These are phyloP conservation scores for Coecobrya sp. DNA, from an alignment of 2,888 invertebrate species.

Conservation along the genomic window DNA sequence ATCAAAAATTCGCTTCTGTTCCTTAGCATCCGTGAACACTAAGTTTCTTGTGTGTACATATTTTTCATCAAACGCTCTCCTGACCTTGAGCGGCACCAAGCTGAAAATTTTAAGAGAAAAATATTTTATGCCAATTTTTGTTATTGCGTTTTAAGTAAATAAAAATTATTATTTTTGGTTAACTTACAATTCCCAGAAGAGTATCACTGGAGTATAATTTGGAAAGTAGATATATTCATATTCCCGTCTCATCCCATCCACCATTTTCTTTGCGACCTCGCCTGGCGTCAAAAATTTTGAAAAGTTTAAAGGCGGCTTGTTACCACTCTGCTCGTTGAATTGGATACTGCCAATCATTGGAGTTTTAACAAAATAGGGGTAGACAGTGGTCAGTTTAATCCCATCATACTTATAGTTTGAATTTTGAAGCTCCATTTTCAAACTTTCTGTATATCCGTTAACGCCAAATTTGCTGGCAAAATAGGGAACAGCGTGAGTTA, in stretches of 20 bases:
- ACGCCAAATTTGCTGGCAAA: slow-evolving; percentile 72
- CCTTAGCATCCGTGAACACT: no score
- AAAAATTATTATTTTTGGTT: no score
- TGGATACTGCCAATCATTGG: not conserved
- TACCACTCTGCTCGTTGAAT: no score
- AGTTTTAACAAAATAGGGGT: slow-evolving; percentile 44
- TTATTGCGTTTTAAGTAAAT: no score
- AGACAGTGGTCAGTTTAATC: slow-evolving; percentile 41
- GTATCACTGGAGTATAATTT: not conserved
- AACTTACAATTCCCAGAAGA: not conserved
- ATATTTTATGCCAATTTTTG: no score
- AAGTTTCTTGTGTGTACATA: no score
- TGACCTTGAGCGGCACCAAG: no score
- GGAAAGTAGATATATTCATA: slow-evolving; percentile 24
- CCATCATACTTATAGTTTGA: not conserved
- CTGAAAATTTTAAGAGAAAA: no score
- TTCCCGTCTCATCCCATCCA: not conserved
- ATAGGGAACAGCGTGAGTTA: slow-evolving; percentile 18
- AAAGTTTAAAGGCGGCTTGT: no score
- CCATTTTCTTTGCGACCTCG: not conserved
- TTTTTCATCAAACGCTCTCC: no score
- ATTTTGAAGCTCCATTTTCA: slow-evolving; percentile 32
- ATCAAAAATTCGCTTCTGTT: no score
- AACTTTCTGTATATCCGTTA: slow-evolving; percentile 54
- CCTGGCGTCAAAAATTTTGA: not conserved